Evolutionary conservation across 2,888 invertebrate species (phyloP).

Genomic region (Antheraea assamensis): DNA sequence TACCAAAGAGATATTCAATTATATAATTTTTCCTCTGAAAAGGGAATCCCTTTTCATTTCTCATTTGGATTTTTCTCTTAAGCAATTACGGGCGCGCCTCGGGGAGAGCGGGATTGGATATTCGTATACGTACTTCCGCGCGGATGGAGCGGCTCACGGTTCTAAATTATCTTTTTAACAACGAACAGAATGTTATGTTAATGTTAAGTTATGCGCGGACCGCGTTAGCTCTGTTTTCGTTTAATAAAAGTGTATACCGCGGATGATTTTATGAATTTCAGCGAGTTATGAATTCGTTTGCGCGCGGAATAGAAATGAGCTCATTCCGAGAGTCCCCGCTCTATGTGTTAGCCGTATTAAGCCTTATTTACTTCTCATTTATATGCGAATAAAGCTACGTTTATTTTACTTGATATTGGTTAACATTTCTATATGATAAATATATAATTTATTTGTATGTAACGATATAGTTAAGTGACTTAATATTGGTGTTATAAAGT

Average conservation of each 20-base stretch:
- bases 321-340: slow-evolving; percentile 48
- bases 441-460: background rate
- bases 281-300: slow-evolving; percentile 67
- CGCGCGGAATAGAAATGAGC: slow-evolving; percentile 52
- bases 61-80: slow-evolving; percentile 83
- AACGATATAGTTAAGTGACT: no score
- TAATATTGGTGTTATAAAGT: no score
- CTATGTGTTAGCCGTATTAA: slow-evolving; percentile 41
- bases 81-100: slow-evolving; percentile 76
- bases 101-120: slow-evolving; percentile 68
- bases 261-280: slow-evolving; percentile 69
- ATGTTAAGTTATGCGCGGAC: slow-evolving; percentile 73
- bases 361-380: slow-evolving; percentile 51
- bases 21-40: slow-evolving; percentile 80
- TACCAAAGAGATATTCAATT: slow-evolving; percentile 81
- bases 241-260: slow-evolving; percentile 72
- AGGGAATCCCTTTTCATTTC: slow-evolving; percentile 81
- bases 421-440: slow-evolving; percentile 8
- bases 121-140: slow-evolving; percentile 50
- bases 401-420: slow-evolving; percentile 19
- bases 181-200: slow-evolving; percentile 70
- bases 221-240: slow-evolving; percentile 67
- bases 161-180: slow-evolving; percentile 77
- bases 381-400: slow-evolving; percentile 35
- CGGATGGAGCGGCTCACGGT: slow-evolving; percentile 33